Evolutionary conservation across 2,888 invertebrate species (phyloP).

Genomic region (Epirrhoe alternata): DNA sequence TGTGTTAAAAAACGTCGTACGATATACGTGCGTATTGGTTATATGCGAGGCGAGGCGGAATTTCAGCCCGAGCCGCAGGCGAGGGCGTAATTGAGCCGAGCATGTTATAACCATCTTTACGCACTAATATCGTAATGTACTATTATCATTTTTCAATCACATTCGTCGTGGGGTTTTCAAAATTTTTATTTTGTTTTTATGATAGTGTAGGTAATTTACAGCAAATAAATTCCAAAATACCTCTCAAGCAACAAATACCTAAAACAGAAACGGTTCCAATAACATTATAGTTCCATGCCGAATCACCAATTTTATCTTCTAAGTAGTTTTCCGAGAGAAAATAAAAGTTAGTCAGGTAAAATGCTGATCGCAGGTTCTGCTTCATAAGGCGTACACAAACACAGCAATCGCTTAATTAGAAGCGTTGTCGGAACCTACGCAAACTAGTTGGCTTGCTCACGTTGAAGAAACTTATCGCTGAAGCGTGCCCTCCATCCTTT

Average conservation of each 20-base stretch:
- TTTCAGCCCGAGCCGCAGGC: too few relatives aligned
- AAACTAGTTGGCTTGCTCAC: conserved; percentile 68
- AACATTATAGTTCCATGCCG: not conserved
- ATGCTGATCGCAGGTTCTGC: conserved; percentile 11
- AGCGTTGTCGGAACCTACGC: conserved; percentile 64
- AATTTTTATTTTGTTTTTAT: not conserved
- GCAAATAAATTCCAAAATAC: too few relatives aligned
- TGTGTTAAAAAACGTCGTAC: too few relatives aligned
- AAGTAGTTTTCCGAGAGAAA: not conserved
- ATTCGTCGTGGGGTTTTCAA: too few relatives aligned
- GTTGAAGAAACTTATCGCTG: conserved; percentile 73
- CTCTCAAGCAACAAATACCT: not conserved
- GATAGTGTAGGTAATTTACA: not conserved
- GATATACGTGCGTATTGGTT: too few relatives aligned
- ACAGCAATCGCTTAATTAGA: conserved; percentile 70
- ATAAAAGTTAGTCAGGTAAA: conserved; percentile 9
- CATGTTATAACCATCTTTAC: too few relatives aligned
- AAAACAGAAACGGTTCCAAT: too few relatives aligned
- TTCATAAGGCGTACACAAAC: conserved; percentile 20
- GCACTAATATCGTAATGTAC: too few relatives aligned
- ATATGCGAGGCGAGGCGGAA: too few relatives aligned
- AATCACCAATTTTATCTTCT: not conserved
- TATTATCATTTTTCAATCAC: too few relatives aligned
- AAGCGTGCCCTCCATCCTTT: conserved; percentile 77
- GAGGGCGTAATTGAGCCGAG: too few relatives aligned